Evolutionary conservation across 2,113 vertebrate genomes (phyloP), one percentile per base, ranked within the genome.

Genomic region (Neomonachus schauinslandi): DNA sequence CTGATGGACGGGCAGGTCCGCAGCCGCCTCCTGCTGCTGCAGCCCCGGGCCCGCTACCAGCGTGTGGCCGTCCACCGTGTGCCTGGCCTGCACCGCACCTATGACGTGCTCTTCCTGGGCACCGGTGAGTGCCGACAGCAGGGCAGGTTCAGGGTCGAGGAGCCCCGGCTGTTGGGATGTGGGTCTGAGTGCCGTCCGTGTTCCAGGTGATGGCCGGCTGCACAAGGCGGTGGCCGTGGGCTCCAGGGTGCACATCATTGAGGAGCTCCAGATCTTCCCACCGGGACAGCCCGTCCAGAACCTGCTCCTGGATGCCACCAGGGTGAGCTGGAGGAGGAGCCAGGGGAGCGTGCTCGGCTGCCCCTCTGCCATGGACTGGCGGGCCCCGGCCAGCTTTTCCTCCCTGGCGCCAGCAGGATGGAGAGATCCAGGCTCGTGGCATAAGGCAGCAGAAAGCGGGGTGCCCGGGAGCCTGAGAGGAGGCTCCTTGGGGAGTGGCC

Each of bases 1-100:
- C 98, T 99, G 97, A 99, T 99, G 99, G 99, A 99, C 83, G 99
- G 96, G 42, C 99, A 99, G 0, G 99, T 99, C 93, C 99, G 99
- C 96, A 99, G 99, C 98, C 99, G 97, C 93, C 99, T 99, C 0
- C 98, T 99, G 89, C 99, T 99, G 65, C 98, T 99, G 53, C 99
- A 99, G 97, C 99, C 99, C 0, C 99, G 91, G 1, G 98, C 99
- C 59, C 99, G 98, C 96, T 99, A 99, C 99, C 99, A 99, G 49
- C 99, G 99, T 89, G 99, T 99, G 1, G 97, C 98, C 0, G 99
- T 99, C 65, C 99, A 99, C 98, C 99, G 98, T 0, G 98, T 99
- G 0, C 98, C 91, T 71, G 97, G 98, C 72, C 98, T 99, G 19
- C 98, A 97, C 28, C 85, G 95, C 57, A 96, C 98, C 80, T 99